A percentile compares a stretch with the other conserved stretches of the same genome.
Evolutionary conservation across 2,888 invertebrate species (phyloP).

Genomic region (Anodontia alba): DNA sequence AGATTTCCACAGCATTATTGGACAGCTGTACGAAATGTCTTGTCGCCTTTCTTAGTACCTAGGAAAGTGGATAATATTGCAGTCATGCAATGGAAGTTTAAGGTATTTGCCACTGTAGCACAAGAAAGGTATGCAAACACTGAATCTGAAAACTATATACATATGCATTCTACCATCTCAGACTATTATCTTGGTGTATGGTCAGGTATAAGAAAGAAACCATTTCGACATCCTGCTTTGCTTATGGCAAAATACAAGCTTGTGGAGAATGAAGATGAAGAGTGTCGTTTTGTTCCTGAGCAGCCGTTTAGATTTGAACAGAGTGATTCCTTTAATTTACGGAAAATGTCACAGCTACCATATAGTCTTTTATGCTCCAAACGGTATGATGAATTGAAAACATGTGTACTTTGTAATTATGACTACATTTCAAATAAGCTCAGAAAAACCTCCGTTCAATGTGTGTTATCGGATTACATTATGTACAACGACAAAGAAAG

Average conservation of each 20-base stretch:
- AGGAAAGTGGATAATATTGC: slow-evolving; percentile 73
- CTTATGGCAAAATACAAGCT: slow-evolving; percentile 64
- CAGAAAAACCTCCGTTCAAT: slow-evolving; percentile 97
- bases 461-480: slow-evolving; percentile 94
- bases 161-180: slow-evolving; percentile 75
- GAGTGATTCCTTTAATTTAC: slow-evolving; percentile 71
- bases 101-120: slow-evolving; percentile 73
- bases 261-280: slow-evolving; percentile 61
- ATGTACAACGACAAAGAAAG: slow-evolving; percentile 88
- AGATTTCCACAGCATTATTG: slow-evolving; percentile 77
- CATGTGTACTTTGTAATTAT: slow-evolving; percentile 97
- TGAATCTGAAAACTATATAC: slow-evolving; percentile 20
- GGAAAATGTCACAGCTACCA: slow-evolving; percentile 81
- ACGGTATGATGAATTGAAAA: slow-evolving; percentile 93
- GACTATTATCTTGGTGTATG: slow-evolving; percentile 81
- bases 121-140: slow-evolving; percentile 59
- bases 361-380: slow-evolving; percentile 71
- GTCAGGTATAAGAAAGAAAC: slow-evolving; percentile 76
- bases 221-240: slow-evolving; percentile 71
- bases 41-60: slow-evolving; percentile 70
- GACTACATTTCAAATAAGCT: slow-evolving; percentile 98
- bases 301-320: slow-evolving; percentile 76
- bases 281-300: slow-evolving; percentile 76
- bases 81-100: slow-evolving; percentile 78
- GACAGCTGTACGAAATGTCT: slow-evolving; percentile 68